These are phyloP conservation scores for Mormyrops attenuatus DNA, from an alignment of 2,797 vertebrate genomes.

Conservation along the genomic window DNA sequence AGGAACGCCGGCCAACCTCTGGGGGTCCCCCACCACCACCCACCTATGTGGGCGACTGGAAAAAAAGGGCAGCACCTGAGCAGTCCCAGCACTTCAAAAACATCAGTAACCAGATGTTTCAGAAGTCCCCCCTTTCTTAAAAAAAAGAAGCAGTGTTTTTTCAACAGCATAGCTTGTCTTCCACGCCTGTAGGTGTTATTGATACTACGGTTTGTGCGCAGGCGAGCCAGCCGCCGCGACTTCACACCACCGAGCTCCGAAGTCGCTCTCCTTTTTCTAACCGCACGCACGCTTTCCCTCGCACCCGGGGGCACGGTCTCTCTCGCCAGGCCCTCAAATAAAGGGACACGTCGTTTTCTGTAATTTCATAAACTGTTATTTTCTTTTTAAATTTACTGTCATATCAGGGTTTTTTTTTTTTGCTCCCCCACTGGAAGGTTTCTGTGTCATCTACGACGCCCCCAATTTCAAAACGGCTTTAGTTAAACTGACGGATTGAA, in stretches of 20 bases:
- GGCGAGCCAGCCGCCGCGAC: constrained; percentile 72
- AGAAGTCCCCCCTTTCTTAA: background rate
- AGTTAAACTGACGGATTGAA: background rate
- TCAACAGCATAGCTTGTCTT: background rate
- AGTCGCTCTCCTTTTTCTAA: constrained; percentile 54
- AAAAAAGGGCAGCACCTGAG: background rate
- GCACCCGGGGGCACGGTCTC: background rate
- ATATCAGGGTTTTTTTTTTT: background rate
- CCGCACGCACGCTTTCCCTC: background rate
- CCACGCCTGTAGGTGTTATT: constrained; percentile 73
- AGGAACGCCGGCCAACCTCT: background rate
- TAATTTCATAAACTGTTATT: constrained; percentile 6
- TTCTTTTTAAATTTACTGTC: background rate
- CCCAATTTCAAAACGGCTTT: background rate
- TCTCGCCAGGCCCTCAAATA: background rate
- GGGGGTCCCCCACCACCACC: background rate
- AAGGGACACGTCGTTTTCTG: background rate
- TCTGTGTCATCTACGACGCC: background rate
- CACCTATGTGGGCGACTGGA: background rate
- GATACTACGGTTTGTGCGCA: constrained; percentile 59
- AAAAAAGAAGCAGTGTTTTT: background rate
- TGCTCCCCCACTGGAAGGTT: background rate
- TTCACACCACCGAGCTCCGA: constrained; percentile 51
- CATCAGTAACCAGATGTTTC: constrained; percentile 13
- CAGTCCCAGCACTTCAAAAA: background rate